Evolutionary conservation across 2,797 vertebrate species (phyloP).

Genomic region (Sarcophilus harrisii): DNA sequence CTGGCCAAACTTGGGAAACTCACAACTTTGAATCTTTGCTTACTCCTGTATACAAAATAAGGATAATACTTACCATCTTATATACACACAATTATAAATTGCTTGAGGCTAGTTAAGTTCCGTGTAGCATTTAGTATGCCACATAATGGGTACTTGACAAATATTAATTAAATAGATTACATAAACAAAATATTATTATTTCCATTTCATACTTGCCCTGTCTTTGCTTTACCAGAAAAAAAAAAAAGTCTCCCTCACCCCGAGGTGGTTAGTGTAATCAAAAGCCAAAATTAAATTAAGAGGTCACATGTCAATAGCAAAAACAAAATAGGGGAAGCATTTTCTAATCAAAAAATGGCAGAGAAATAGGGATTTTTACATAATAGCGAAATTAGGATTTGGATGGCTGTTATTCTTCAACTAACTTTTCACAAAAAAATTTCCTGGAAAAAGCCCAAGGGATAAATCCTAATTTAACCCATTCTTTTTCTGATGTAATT

Average conservation of each 20-base stretch:
- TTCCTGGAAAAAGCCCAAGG: constrained; percentile 82
- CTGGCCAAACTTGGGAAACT: neutral
- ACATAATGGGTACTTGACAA: constrained; percentile 28
- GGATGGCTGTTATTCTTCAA: constrained; percentile 81
- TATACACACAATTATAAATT: neutral
- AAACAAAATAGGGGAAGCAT: constrained; percentile 77
- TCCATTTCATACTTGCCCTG: neutral
- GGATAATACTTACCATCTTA: neutral
- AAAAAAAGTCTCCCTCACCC: constrained; percentile 4
- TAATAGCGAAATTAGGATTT: constrained; percentile 83
- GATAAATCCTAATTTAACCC: constrained; percentile 81
- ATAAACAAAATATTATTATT: constrained; percentile 40
- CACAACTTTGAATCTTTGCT: neutral
- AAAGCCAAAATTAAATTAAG: constrained; percentile 79
- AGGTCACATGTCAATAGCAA: constrained; percentile 68
- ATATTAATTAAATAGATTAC: constrained; percentile 47
- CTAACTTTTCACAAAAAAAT: constrained; percentile 85
- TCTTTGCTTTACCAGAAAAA: constrained; percentile 35
- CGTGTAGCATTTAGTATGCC: neutral
- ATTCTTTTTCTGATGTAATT: constrained; percentile 81
- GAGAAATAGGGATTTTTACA: constrained; percentile 73
- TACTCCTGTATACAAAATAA: neutral
- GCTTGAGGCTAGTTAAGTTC: constrained; percentile 17
- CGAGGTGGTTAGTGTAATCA: constrained; percentile 74
- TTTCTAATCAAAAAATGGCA: constrained; percentile 80